Base-by-base conservation (phyloP, 2,113 vertebrate species). In the Lipophrys pholis region DNA sequence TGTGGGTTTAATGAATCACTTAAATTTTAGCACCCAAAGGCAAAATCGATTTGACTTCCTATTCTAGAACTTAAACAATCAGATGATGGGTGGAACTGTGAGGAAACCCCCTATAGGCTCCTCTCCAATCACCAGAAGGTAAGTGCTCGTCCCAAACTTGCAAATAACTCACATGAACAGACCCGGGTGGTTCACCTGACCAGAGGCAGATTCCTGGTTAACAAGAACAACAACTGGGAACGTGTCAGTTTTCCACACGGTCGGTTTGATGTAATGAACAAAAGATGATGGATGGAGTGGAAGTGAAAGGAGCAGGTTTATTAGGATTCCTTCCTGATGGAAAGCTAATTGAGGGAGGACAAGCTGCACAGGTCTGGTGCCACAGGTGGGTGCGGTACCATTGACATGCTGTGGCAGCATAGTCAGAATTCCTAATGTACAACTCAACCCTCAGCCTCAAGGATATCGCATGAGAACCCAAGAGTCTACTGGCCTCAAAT, bases 171-270 rank as follows among this genome's bases (percentile, higher is more conserved):
- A 76, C 61, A 35, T 73, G 73, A 87, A 51, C 73, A 65, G 63
- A 76, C 80, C 45, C 7, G n/a, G 52, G 54, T 15, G 17, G 70
- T 73, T 81, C 69, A 86, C 82, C 67, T 83, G 75, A 88, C 87
- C 78, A 78, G 79, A 89, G 84, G 86, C 87, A 83, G 82, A 91
- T 89, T 89, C 85, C 87, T 90, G 91, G 94, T 96, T 94, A 95
- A 94, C 81, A 83, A 94, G 95, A 96, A 96, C 76, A 72, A 80
- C 49, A 55, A 63, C 82, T 81, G 56, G 68, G 84, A 91, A 91
- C 76, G 50, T 74, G 80, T 83, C 76, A 45, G 41, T 48, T 82
- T 90, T 91, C 80, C 83, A 75, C 54, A 2, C 82, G 39, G 83
- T 84, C 80, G 69, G 80, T 73, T 89, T 15, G 3, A 50, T 82